Conservation (phyloP, 64 coral and sea anemone species). For the Hydrozoanthus tunicans region DNA sequence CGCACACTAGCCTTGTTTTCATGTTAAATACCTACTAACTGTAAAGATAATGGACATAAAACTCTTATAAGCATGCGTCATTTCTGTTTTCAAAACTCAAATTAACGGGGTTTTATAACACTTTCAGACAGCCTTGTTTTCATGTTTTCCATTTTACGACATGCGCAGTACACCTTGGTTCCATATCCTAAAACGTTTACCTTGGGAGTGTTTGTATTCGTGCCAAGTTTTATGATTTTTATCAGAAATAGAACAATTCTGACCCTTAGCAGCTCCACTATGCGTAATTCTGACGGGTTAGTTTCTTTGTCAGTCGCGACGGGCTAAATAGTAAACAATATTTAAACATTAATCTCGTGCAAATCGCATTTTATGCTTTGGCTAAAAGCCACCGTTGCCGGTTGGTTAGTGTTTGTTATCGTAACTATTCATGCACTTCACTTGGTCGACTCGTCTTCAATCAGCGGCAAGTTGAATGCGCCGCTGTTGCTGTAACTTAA, state of each 20-base stretch:
- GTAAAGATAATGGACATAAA: background rate
- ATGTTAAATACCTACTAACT: background rate
- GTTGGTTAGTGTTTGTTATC: too few relatives aligned
- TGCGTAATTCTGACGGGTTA: too few relatives aligned
- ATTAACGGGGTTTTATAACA: background rate
- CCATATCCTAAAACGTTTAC: slow-evolving; percentile 5
- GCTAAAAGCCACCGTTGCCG: too few relatives aligned
- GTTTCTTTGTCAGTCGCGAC: too few relatives aligned
- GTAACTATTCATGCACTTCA: too few relatives aligned
- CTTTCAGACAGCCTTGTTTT: slow-evolving; percentile 20
- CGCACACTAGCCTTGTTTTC: background rate
- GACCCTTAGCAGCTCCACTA: background rate
- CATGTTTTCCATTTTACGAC: background rate
- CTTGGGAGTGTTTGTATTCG: background rate
- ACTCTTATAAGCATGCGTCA: background rate
- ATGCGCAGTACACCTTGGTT: slow-evolving; percentile 26
- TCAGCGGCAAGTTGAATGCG: too few relatives aligned
- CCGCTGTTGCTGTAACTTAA: too few relatives aligned
- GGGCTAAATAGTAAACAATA: too few relatives aligned
- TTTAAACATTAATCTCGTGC: too few relatives aligned
- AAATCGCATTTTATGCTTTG: too few relatives aligned
- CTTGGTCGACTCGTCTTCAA: too few relatives aligned
- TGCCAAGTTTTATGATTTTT: slow-evolving; percentile 33
- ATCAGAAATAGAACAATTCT: slow-evolving; percentile 28
- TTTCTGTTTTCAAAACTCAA: background rate